Base-by-base conservation (phyloP, 1,140 invertebrate species). In the Gryllus bimaculatus region DNA sequence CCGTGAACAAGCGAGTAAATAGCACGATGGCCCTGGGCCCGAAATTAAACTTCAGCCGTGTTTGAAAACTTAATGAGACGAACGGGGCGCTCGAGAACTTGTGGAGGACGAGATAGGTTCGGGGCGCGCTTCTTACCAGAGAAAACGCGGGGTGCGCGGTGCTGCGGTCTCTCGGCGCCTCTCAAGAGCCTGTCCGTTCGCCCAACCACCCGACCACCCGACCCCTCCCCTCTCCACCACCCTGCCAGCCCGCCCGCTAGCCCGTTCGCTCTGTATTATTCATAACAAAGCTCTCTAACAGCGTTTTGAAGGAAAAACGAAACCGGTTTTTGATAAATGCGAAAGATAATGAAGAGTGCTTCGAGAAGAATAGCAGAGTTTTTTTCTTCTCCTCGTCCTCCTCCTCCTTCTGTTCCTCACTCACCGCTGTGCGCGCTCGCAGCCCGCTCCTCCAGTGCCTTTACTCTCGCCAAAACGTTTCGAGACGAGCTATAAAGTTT, bases 31-130 rank as follows among this genome's bases (percentile, higher is more conserved):
- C 10, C 54, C 18, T 18, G 54, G 54, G 54, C 54, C 54, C 54
- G 54, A 66, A 66, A 66, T 66, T 66, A 66, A 66, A 66, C 54
- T 66, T 66, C 54, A 66, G 54, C 18, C 54, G 54, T 66, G 54
- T 66, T 66, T 66, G 54, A 66, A n/a, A n/a, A 66, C 54, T 66
- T 66, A 66, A 66, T 66, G 54, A 66, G 54, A 66, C 54, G 54
- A n/a, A 66, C 54, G 54, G 54, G 54, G 7, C 54, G 54, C 54
- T 7, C 54, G 54, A 7, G 5, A 66, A 7, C 2, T 66, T 1
- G 54, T 10, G 7, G 54, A 7, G 49, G 7, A 7, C 54, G 54
- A 66, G 18, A 7, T 18, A 66, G 54, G 54, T 66, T 66, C 54
- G 54, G 54, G 7, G 54, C 54, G 26, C 54, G 10, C 54, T 1